Evolutionary conservation across 2,113 vertebrate species (phyloP), one percentile per base, ranked within the genome.

Genomic region (Corapipo altera): DNA sequence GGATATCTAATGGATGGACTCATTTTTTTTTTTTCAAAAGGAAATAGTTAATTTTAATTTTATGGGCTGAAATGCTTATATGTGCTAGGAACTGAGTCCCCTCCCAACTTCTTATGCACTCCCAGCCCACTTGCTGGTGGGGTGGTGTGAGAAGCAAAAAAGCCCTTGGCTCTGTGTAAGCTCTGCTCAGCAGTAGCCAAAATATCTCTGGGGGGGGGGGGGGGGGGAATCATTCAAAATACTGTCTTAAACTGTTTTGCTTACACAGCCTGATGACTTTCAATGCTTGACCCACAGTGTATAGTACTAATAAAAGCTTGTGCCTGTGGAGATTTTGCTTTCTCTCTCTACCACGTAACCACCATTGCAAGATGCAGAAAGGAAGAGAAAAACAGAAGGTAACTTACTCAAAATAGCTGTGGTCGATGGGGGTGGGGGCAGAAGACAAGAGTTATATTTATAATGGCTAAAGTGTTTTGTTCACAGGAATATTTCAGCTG

Each of bases 41-140:
- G 15, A 43, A 66, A 6, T 41, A 44, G 24, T 43, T 52, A 8
- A 6, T 75, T 49, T 44, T 32, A 41, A 32, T 54, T n/a, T 75
- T 11, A 46, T n/a, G 26, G 17, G 23, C 23, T 79, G 35, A 88
- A 88, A 67, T 82, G 15, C 11, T 75, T 67, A 48, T 2, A 6
- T 62, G 4, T 24, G 9, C 27, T 64, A n/a, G 30, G 32, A 61
- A 24, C 21, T 22, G 48, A 71, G 10, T 33, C 13, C 21, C 22
- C 27, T 55, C 39, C 58, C 22, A 54, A 14, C 14, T 46, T 49
- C 15, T 3, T 52, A 15, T 48, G 26, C 24, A 24, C 6, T 20
- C 13, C 17, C 21, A 44, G 27, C 23, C 12, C 35, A 4, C 35
- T 27, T 0, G 0, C 49, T 72, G 16, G 35, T 48, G 51, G 9